Evolutionary conservation across 2,797 vertebrate species (phyloP), one percentile per base, ranked within the genome.

Genomic region (Emydoidea blandingii): DNA sequence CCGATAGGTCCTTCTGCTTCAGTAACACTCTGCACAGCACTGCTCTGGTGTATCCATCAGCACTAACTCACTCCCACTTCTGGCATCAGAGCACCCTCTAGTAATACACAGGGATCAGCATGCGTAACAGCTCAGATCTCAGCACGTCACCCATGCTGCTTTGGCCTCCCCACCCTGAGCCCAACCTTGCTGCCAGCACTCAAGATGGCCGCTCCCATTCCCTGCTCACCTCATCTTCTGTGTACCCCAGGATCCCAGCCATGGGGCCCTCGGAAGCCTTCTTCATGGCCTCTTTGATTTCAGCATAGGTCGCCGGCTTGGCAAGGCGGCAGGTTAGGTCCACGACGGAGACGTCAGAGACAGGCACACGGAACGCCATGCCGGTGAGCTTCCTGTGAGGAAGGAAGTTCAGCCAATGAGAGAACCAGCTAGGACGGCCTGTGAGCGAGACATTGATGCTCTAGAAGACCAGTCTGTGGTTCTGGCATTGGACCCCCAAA

Each of bases 281-380:
- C 98, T 98, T 99, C 78, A 99, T 97, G 1, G 98, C 98, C 4
- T 98, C 98, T 96, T 99, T 99, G 92, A 99, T 99, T n/a, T 97
- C 96, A 2, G 97, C 93, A 10, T 99, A 99, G 81, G 98, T 95
- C 54, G 98, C 98, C 15, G 99, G 92, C 62, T 95, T 98, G 62
- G 98, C 96, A 53, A 99, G 98, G 84, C 98, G 99, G 97, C 99
- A 99, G 65, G 99, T 99, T 95, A 99, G 98, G 94, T 99, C 99
- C 92, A 99, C 99, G 8, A 99, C 99, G 0, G 99, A 99, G 91
- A 99, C 99, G 1, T 99, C 98, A 2, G 98, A 96, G 44, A 99
- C 99, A 12, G 99, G 99, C 89, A 99, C 99, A 92, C 99, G 98
- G 98, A 99, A 99, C 0, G 99, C 99, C 99, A 99, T 99, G 91